Conservation (phyloP, 2,888 invertebrate species). For the Sinohyriopsis cumingii region DNA sequence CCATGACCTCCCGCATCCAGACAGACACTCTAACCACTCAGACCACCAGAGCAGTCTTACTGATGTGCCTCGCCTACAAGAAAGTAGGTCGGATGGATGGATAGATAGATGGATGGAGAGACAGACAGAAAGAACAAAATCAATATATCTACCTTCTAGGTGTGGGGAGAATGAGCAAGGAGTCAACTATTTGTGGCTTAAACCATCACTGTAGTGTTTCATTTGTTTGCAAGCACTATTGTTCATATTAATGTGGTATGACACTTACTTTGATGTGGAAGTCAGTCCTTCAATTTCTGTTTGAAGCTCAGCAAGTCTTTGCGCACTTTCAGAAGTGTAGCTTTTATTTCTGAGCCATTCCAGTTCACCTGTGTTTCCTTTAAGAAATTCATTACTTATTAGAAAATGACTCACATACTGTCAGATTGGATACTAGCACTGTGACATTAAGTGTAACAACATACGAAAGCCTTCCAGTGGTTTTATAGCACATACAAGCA, state of each 20-base stretch:
- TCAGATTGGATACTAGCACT: too few species aligned
- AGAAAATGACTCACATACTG: too few species aligned
- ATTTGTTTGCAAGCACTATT: not conserved
- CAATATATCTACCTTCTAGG: not conserved
- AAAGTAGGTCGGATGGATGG: too few species aligned
- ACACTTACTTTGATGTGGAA: not conserved
- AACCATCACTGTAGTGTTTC: not conserved
- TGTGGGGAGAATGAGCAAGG: not conserved
- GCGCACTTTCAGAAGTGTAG: slow-evolving; percentile 32
- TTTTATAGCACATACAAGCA: too few species aligned
- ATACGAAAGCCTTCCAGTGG: too few species aligned
- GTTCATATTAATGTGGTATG: not conserved
- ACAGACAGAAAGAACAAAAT: not conserved
- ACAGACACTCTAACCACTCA: too few species aligned
- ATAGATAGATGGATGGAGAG: too few species aligned
- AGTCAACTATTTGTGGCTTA: not conserved
- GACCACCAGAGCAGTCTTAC: too few species aligned
- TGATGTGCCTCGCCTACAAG: too few species aligned
- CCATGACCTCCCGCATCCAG: too few species aligned
- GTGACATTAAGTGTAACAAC: too few species aligned
- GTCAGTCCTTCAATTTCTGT: slow-evolving; percentile 16
- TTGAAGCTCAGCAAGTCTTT: slow-evolving; percentile 31
- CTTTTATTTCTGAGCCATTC: slow-evolving; percentile 48
- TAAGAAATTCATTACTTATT: too few species aligned
- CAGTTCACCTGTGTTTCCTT: slow-evolving; percentile 5